Base-by-base conservation (phyloP, 2,888 invertebrate species). In the Cephus rjabovi region DNA sequence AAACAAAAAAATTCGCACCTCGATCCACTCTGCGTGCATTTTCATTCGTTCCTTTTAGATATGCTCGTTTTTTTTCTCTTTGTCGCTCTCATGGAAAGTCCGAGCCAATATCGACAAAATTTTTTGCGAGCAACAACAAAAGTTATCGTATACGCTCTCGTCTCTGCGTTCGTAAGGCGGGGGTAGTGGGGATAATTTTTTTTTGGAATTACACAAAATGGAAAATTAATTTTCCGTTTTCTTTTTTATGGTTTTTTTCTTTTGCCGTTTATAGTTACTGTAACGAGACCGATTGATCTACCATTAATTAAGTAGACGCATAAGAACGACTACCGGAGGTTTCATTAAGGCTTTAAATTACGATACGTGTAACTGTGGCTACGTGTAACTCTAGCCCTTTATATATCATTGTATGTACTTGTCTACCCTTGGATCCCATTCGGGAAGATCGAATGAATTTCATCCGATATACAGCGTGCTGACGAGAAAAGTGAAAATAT, bases 401-500 rank as follows among this genome's bases (percentile, higher is more conserved):
- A 56, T 23, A 23, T 56, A 56, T 56, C 56, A 56, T 56, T 56
- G 56, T 56, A 56, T 23, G 56, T 56, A 56, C 56, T 56, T 56
- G 56, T 56, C 23, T 6, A 56, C 23, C 56, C 56, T 23, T 56
- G 56, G 56, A 56, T 56, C 56, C 56, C 56, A 23, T 23, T 56
- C 56, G 23, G 56, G 56, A 56, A 56, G 56, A 79, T 69, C 34
- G 75, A 79, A 75, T 40, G 78, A 76, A 81, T 40, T 78, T 78
- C 77, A 76, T 73, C 69, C 75, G 37, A 79, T 79, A 77, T 77
- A 77, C 40, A 40, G 40, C 40, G 40, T 40, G 56, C 56, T 56
- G 80, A 75, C 40, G 75, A 73, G 77, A 82, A 82, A 80, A 81
- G 77, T 74, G 12, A 80, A 71, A 76, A 56, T 56, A 56, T 56